Conservation (phyloP, 2,888 invertebrate species). For the Globia sparganii region DNA sequence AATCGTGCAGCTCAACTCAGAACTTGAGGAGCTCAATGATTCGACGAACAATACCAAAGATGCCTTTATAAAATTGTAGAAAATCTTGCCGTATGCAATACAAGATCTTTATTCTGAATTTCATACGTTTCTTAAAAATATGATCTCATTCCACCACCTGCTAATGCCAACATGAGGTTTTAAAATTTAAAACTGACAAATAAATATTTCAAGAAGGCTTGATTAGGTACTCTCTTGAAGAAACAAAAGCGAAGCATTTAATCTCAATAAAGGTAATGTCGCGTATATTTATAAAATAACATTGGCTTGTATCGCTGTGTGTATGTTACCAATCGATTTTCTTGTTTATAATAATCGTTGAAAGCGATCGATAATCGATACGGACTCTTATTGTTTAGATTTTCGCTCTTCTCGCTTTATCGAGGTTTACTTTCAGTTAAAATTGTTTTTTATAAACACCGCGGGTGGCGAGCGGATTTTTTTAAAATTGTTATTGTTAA, state of each 20-base stretch:
- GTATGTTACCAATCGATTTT: conserved; percentile 84
- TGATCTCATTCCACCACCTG: neutral
- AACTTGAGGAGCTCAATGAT: too few relatives aligned
- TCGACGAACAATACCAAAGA: too few relatives aligned
- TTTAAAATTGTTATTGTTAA: conserved; percentile 68
- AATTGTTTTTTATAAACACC: conserved; percentile 83
- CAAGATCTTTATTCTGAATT: neutral
- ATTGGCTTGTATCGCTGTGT: conserved; percentile 66
- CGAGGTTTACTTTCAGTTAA: conserved; percentile 81
- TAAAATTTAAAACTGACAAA: neutral
- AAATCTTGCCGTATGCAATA: neutral
- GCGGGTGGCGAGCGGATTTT: conserved; percentile 61
- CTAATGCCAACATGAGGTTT: neutral
- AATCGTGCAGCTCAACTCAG: too few relatives aligned
- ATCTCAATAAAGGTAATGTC: conserved; percentile 62
- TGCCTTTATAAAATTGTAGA: neutral
- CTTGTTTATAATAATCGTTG: conserved; percentile 83
- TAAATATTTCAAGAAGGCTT: conserved; percentile 2
- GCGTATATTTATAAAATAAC: conserved; percentile 74
- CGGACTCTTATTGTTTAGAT: conserved; percentile 72
- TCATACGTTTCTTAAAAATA: neutral
- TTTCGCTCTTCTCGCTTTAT: conserved; percentile 76
- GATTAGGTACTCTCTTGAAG: conserved; percentile 18
- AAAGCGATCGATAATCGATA: conserved; percentile 72
- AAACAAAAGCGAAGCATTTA: conserved; percentile 44